These are phyloP conservation scores for Gonioctena quinquepunctata DNA, from an alignment of 1,140 invertebrate genomes.

Conservation along the genomic window DNA sequence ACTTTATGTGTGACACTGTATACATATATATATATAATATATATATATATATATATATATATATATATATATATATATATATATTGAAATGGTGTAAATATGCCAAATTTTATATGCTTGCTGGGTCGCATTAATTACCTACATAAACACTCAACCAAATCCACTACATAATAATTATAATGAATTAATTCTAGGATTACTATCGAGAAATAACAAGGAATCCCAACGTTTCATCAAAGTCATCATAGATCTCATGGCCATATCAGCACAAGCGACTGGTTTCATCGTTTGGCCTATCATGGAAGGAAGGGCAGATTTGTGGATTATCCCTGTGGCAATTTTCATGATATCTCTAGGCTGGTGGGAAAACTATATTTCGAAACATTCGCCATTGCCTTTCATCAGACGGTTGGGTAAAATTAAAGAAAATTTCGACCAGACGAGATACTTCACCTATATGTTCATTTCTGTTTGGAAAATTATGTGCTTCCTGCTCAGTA, in stretches of 20 bases:
- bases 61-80: too few relatives aligned
- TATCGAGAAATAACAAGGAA: conserved; percentile 80
- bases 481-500: conserved; percentile 74
- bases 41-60: too few relatives aligned
- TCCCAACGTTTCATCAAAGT: conserved; percentile 78
- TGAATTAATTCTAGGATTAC: conserved; percentile 63
- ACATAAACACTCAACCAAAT: too few relatives aligned
- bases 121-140: too few relatives aligned
- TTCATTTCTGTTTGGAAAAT: conserved; percentile 91
- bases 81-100: too few relatives aligned
- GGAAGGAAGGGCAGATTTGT: conserved; percentile 69
- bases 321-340: conserved; percentile 83
- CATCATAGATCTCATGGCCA: conserved; percentile 79
- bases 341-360: conserved; percentile 88
- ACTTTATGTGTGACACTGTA: too few relatives aligned
- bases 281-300: conserved; percentile 88
- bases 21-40: too few relatives aligned
- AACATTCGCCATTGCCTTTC: conserved; percentile 77
- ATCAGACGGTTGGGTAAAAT: conserved; percentile 79
- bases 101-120: too few relatives aligned
- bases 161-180: neutral
- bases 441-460: conserved; percentile 86
- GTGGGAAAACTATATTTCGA: conserved; percentile 96
- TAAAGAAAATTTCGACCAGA: conserved; percentile 78
- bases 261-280: conserved; percentile 84